A percentile compares a stretch with the other conserved stretches of the same genome.
These are phyloP conservation scores for Lycaena phlaeas DNA, from an alignment of 2,888 invertebrate species.

Conservation along the genomic window DNA sequence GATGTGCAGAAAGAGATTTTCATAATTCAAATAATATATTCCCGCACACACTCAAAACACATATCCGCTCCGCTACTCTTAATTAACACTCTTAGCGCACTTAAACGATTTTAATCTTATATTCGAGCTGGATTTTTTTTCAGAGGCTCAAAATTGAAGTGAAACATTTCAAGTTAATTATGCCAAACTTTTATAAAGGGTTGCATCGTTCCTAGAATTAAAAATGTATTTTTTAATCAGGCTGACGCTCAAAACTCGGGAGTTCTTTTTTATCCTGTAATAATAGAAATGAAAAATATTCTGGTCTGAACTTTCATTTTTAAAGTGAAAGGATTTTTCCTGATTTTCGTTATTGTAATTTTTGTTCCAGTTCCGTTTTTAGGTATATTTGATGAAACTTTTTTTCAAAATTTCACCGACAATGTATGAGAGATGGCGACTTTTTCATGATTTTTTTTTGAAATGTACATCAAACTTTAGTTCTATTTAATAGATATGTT, in stretches of 20 bases:
- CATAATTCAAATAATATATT: no score
- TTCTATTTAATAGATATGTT: no score
- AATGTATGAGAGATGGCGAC: no score
- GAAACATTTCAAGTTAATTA: constrained; percentile 8
- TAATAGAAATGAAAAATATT: constrained; percentile 7
- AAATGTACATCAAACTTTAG: no score
- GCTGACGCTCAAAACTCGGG: constrained; percentile 3
- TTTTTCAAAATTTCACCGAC: no score
- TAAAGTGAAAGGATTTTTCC: background rate
- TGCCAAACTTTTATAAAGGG: constrained; percentile 7
- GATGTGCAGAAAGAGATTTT: no score
- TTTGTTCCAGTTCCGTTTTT: background rate
- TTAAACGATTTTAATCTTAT: constrained; percentile 18
- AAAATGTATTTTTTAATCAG: constrained; percentile 9
- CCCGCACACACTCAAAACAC: no score
- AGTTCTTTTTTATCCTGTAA: constrained; percentile 4
- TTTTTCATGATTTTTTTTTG: no score
- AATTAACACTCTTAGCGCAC: background rate
- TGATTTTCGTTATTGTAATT: background rate
- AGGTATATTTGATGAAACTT: no score
- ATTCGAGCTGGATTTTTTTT: background rate
- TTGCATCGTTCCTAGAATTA: constrained; percentile 2
- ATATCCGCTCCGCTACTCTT: background rate
- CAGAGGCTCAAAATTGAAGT: background rate
- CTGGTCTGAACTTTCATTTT: background rate